These are phyloP conservation scores for Chromoteleia sp. DNA, from an alignment of 2,888 invertebrate genomes.

Conservation along the genomic window DNA sequence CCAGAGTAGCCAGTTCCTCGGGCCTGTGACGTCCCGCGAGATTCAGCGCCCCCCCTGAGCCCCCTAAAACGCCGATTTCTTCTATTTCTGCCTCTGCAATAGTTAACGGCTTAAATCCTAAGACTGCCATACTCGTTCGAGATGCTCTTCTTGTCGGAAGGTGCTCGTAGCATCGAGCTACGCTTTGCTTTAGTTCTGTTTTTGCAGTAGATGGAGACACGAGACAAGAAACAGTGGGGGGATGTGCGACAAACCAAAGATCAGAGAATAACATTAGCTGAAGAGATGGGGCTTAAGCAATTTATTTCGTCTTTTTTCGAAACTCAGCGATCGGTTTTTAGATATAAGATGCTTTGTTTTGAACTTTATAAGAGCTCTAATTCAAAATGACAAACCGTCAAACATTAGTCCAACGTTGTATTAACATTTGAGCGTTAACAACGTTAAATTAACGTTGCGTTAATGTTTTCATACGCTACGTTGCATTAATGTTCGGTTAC, in stretches of 20 bases:
- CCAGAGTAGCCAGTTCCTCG: slow-evolving; percentile 91
- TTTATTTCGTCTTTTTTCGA: slow-evolving; percentile 35
- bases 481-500: no score
- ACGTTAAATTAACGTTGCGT: no score
- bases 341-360: no score
- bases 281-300: neutral
- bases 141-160: slow-evolving; percentile 76
- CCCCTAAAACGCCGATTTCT: slow-evolving; percentile 86
- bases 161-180: slow-evolving; percentile 51
- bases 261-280: slow-evolving; percentile 25
- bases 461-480: no score
- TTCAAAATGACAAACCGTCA: no score
- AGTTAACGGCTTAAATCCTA: slow-evolving; percentile 76
- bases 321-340: no score
- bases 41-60: slow-evolving; percentile 84
- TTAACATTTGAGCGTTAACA: neutral
- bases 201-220: slow-evolving; percentile 58
- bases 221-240: slow-evolving; percentile 67
- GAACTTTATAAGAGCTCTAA: no score
- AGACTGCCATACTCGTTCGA: slow-evolving; percentile 80
- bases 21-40: slow-evolving; percentile 89
- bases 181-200: slow-evolving; percentile 7
- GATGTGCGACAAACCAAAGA: slow-evolving; percentile 55
- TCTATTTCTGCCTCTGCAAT: slow-evolving; percentile 91
- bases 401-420: no score